Evolutionary conservation across 2,888 invertebrate genomes (phyloP).

Genomic region (Dryobota labecula): DNA sequence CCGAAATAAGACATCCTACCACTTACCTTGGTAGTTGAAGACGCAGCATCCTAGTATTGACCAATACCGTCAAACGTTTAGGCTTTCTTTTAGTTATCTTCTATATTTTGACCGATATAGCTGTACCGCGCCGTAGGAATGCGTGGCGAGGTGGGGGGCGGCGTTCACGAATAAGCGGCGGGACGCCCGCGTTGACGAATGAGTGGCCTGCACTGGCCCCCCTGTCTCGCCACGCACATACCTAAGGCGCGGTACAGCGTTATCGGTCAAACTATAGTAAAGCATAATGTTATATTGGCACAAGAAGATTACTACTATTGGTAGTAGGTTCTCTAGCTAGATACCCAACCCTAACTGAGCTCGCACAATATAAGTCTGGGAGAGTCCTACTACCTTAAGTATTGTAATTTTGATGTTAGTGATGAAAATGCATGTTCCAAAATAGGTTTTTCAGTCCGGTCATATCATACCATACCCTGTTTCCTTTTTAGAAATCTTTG

Average conservation of each 20-base stretch:
- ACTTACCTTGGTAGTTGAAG: conserved; percentile 26
- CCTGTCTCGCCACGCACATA: too few relatives aligned
- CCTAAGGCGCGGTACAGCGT: too few relatives aligned
- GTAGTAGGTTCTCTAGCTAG: neutral
- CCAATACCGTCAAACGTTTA: neutral
- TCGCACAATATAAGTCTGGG: neutral
- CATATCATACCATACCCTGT: neutral
- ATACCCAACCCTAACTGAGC: neutral
- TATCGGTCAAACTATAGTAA: too few relatives aligned
- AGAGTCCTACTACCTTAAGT: neutral
- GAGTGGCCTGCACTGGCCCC: too few relatives aligned
- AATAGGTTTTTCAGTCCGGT: neutral
- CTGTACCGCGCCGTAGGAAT: too few relatives aligned
- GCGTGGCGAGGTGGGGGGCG: too few relatives aligned
- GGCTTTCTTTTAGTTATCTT: neutral
- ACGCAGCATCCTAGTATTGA: conserved; percentile 1
- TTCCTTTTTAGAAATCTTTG: neutral
- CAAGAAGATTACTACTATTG: too few relatives aligned
- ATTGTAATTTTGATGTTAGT: neutral
- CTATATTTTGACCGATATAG: too few relatives aligned
- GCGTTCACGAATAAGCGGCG: too few relatives aligned
- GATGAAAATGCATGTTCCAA: neutral
- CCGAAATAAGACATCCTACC: neutral
- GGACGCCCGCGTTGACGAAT: too few relatives aligned
- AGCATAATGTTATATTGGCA: neutral